These are phyloP conservation scores for Apostichopus parvimensis DNA, from an alignment of 35 echinoderm and acorn worm species.

Conservation along the genomic window DNA sequence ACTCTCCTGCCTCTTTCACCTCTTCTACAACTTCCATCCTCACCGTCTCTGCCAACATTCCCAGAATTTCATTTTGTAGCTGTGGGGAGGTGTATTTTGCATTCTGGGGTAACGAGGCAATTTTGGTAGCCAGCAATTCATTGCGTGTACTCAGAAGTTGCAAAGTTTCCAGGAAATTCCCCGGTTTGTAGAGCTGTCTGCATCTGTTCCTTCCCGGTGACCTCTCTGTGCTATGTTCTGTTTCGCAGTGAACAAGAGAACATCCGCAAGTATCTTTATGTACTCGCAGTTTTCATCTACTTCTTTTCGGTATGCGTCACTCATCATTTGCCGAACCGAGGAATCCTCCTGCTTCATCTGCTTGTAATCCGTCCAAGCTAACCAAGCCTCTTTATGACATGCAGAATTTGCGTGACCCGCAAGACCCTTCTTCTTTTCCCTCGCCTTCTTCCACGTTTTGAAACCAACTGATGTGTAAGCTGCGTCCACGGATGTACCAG, in stretches of 20 bases:
- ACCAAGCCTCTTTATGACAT: slow-evolving; percentile 12
- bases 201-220: not conserved
- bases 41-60: too few species aligned
- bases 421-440: slow-evolving; percentile 41
- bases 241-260: too few species aligned
- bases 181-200: slow-evolving; percentile 10
- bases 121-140: too few species aligned
- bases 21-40: too few species aligned
- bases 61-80: too few species aligned
- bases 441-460: slow-evolving; percentile 33
- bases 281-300: slow-evolving; percentile 49
- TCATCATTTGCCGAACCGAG: slow-evolving; percentile 21
- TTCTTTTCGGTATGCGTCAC: slow-evolving; percentile 34
- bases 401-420: not conserved
- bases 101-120: too few species aligned
- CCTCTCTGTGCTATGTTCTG: too few species aligned
- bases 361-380: slow-evolving; percentile 1
- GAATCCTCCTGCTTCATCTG: slow-evolving; percentile 24
- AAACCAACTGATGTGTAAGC: slow-evolving; percentile 43
- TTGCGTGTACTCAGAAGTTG: slow-evolving; percentile 19
- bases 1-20: too few species aligned
- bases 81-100: too few species aligned
- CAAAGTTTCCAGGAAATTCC: slow-evolving; percentile 19
- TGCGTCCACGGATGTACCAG: slow-evolving; percentile 6
- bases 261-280: slow-evolving; percentile 33